Evolutionary conservation across 2,888 invertebrate genomes (phyloP), one percentile per base, ranked within the genome.

Genomic region (Philereme vetulata): DNA sequence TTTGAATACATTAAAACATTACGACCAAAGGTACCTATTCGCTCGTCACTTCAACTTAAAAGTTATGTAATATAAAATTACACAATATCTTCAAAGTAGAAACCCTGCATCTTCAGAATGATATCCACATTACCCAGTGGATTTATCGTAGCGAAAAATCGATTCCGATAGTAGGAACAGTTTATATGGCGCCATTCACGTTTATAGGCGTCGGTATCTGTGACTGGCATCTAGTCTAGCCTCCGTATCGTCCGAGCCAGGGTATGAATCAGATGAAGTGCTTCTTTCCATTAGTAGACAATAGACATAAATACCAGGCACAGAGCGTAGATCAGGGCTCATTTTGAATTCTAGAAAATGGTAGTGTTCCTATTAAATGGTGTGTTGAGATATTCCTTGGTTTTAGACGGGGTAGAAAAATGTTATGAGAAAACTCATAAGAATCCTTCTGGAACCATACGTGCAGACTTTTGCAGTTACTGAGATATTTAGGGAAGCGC

Each of bases 251-350:
- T 64, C 65, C 60, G 67, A 64, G 67, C 64, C 65, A 64, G 46
- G 67, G 61, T 61, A 70, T 75, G 66, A 72, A 74, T 74, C 71
- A 72, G 71, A 69, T 65, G 56, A 62, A 74, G 71, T 71, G 69
- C 60, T 51, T 72, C 65, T 70, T 68, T 68, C 71, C 73, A 76
- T 77, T 76, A 75, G 60, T 44, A 65, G 67, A 72, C 70, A 71
- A 72, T 69, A 66, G 67, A 56, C 65, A 66, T 61, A 75, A 71
- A 75, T 76, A 71, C 67, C 64, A 60, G 21, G 2, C 2, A 51
- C 53, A 62, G 55, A 65, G 10, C 53, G 40, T 36, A 11, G 43
- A 44, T 42, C 36, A 42, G 42, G 2, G 8, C 42, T 42, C 38
- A 38, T 38, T 49, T 49, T 49, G 11, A 49, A 44, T 49, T 52